Percentiles rank a stretch among this genome's conserved stretches.
phyloP scores from a whole-genome alignment of 2,888 invertebrate species.

The Rotaria socialis region DNA sequence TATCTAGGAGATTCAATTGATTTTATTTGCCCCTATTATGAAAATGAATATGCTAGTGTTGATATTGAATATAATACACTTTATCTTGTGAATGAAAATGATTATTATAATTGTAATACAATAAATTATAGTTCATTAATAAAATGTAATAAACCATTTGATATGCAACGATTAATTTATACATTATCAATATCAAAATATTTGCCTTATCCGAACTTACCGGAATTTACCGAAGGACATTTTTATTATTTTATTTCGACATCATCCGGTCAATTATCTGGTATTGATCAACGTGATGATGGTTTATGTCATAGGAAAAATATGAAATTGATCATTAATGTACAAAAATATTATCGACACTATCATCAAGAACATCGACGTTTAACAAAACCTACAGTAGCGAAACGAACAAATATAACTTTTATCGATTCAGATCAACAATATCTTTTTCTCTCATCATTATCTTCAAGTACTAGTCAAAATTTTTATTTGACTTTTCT shows the following conservation, averaged over 20 bases:
- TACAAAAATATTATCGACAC: not conserved
- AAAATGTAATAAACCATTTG: constrained; percentile 29
- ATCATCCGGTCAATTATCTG: not conserved
- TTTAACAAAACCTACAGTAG: not conserved
- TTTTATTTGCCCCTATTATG: not conserved
- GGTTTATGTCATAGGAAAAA: not conserved
- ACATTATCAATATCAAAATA: constrained; percentile 26
- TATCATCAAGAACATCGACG: not conserved
- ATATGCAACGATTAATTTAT: not conserved
- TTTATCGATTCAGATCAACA: not conserved
- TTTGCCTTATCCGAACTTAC: not conserved
- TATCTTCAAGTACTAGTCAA: not conserved
- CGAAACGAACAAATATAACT: constrained; percentile 5
- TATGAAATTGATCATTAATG: constrained; percentile 10
- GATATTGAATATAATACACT: constrained; percentile 4
- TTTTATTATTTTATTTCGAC: constrained; percentile 30
- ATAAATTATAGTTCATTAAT: not conserved
- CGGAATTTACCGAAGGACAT: not conserved
- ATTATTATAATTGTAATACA: not conserved
- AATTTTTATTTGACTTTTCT: not conserved
- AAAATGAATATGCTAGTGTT: not conserved
- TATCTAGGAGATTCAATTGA: constrained; percentile 8
- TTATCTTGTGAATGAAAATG: constrained; percentile 8
- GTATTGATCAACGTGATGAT: not conserved
- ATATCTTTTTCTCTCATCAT: not conserved